Conservation (phyloP, 2,797 vertebrate genomes). For the Phrynocephalus vlangalii region DNA sequence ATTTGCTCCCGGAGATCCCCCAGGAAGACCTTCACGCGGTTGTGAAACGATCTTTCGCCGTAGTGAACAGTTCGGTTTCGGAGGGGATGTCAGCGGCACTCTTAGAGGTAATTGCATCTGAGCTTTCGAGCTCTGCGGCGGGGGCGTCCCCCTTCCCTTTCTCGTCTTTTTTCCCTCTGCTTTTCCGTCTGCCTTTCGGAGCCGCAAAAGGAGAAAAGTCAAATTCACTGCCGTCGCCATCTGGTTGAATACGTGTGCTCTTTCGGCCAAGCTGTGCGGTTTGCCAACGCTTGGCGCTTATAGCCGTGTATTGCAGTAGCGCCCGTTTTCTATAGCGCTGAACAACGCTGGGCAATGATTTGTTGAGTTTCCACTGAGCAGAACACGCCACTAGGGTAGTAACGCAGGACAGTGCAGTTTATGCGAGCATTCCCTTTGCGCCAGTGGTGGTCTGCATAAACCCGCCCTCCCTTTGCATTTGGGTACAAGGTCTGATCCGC, state of each 20-base stretch:
- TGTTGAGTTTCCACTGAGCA: no score
- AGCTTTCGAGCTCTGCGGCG: accelerated
- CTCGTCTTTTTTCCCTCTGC: neutral
- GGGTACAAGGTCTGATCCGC: no score
- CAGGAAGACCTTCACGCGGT: slow-evolving; percentile 89
- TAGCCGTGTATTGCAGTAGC: no score
- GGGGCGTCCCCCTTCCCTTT: neutral
- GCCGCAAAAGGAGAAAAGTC: neutral
- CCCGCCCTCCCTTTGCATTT: no score
- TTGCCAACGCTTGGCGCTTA: neutral
- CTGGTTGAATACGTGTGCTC: neutral
- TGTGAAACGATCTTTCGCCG: slow-evolving; percentile 82
- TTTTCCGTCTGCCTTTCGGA: accelerated
- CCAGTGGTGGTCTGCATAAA: no score
- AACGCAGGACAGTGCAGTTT: no score
- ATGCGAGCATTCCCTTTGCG: no score
- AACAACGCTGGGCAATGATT: no score
- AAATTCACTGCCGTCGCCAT: neutral
- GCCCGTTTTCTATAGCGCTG: no score
- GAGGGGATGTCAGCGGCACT: slow-evolving; percentile 98
- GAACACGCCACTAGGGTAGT: no score
- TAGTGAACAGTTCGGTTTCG: slow-evolving; percentile 93
- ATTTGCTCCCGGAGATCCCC: slow-evolving; percentile 84
- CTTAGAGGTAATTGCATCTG: slow-evolving; percentile 86
- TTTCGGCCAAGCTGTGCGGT: neutral